These are phyloP conservation scores for Lerema accius DNA, from an alignment of 1,140 invertebrate genomes.

Conservation along the genomic window DNA sequence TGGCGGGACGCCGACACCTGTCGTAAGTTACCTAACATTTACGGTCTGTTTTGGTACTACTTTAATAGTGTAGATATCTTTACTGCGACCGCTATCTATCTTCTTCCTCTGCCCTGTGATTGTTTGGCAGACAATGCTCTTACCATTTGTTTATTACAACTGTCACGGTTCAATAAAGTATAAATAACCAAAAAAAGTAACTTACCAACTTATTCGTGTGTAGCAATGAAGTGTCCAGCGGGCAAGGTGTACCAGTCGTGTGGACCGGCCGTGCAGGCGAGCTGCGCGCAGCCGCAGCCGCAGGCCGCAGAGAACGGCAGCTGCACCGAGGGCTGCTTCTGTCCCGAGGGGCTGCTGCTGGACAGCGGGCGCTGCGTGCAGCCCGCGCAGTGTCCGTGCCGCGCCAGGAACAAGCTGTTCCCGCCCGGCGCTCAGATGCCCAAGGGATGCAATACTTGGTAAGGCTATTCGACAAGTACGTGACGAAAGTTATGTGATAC, in stretches of 20 bases:
- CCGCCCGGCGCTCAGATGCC: slow-evolving; percentile 87
- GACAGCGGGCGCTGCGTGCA: slow-evolving; percentile 89
- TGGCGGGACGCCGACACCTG: slow-evolving; percentile 91
- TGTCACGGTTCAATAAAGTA: too few relatives aligned
- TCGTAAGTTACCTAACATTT: too few relatives aligned
- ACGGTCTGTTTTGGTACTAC: too few relatives aligned
- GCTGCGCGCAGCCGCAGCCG: slow-evolving; percentile 64
- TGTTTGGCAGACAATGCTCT: too few relatives aligned
- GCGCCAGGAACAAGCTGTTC: slow-evolving; percentile 89
- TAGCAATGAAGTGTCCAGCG: slow-evolving; percentile 87
- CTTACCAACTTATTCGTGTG: too few relatives aligned
- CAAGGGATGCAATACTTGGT: slow-evolving; percentile 94
- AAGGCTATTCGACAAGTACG: slow-evolving; percentile 45
- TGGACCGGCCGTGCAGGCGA: slow-evolving; percentile 84
- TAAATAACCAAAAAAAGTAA: too few relatives aligned
- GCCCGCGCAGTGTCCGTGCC: slow-evolving; percentile 89
- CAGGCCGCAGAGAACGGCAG: slow-evolving; percentile 57
- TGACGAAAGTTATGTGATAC: too few relatives aligned
- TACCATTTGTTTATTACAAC: too few relatives aligned
- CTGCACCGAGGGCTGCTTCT: slow-evolving; percentile 95
- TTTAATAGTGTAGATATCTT: too few relatives aligned
- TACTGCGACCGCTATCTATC: too few relatives aligned
- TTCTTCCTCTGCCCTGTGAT: too few relatives aligned
- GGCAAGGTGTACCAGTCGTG: slow-evolving; percentile 89
- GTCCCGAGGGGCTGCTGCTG: slow-evolving; percentile 88